Base-by-base conservation (phyloP, 2,888 invertebrate species). In the Hoplodrina ambigua region DNA sequence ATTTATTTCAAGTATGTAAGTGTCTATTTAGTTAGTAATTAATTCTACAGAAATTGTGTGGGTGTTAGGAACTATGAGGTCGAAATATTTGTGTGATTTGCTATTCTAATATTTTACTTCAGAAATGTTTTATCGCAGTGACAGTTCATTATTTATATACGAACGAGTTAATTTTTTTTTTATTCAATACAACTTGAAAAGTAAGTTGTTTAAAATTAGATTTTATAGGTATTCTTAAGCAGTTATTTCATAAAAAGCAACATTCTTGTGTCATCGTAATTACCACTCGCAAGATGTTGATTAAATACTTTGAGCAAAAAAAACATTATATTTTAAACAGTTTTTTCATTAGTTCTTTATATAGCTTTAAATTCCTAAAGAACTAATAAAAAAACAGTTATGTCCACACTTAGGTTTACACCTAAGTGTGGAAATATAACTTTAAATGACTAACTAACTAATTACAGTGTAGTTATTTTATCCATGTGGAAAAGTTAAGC, bases 1-100 rank as follows among this genome's bases (percentile, higher is more conserved):
- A 59, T 62, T 65, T 73, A 58, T 73, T 73, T 69, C n/a, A 69
- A 73, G 58, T 55, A 72, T 60, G 60, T 63, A 25, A 37, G 56
- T 67, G 61, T 75, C 63, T 75, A 41, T 59, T 65, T 59, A 61
- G 50, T 19, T 46, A 19, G 52, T 73, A 56, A 62, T 59, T 62
- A 58, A 58, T 46, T 62, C 25, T 58, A 55, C 30, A 71, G 10
- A 64, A 64, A 67, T 64, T 55, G 6, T 10, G 78, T 72, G 60
- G 25, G 60, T 20, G 41, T 41, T 5, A 7, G 2, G 20, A 44
- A 56, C 15, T 78, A 55, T 72, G 62, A 30, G 60, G 57, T n/a
- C 61, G 25, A 59, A 72, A 33, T 58, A 68, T 72, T 76, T 71
- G 19, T 53, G 20, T 44, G 37, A 30, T 72, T 57, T 64, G 37